phyloP scores from a whole-genome alignment of 2,113 vertebrate species.

The Tricholaema leucomelas region DNA sequence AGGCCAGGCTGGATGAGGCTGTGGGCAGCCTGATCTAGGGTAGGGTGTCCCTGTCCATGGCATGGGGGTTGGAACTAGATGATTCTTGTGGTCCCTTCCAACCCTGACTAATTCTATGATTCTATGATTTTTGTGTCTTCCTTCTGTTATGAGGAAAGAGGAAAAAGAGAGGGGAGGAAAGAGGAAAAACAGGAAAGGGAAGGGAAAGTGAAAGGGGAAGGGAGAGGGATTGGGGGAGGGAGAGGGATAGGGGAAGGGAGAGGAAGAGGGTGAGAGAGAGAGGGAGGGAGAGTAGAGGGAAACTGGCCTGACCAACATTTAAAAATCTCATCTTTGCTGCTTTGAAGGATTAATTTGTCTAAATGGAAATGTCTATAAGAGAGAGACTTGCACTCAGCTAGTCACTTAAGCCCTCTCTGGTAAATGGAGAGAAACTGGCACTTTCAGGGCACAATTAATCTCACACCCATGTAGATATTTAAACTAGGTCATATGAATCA shows the following conservation, averaged over 20 bases:
- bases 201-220: too few relatives aligned
- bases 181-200: too few relatives aligned
- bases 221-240: too few relatives aligned
- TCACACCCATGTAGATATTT: slow-evolving; percentile 44
- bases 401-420: slow-evolving; percentile 16
- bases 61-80: too few relatives aligned
- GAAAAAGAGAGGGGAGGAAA: too few relatives aligned
- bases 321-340: background rate
- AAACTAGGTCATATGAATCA: slow-evolving; percentile 67
- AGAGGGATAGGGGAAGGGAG: too few relatives aligned
- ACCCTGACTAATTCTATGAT: too few relatives aligned
- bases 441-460: slow-evolving; percentile 60
- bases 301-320: background rate
- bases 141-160: background rate
- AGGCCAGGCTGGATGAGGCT: too few relatives aligned
- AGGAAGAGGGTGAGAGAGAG: too few relatives aligned
- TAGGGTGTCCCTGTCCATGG: too few relatives aligned
- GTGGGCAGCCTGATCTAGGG: too few relatives aligned
- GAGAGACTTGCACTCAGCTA: slow-evolving; percentile 16
- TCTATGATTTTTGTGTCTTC: slow-evolving; percentile 11
- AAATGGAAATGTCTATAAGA: slow-evolving; percentile 1
- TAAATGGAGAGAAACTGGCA: slow-evolving; percentile 52
- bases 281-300: background rate
- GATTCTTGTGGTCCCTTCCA: too few relatives aligned
- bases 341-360: slow-evolving; percentile 35